phyloP scores from a whole-genome alignment of 2,888 invertebrate species.

The Mellilla xanthometata region DNA sequence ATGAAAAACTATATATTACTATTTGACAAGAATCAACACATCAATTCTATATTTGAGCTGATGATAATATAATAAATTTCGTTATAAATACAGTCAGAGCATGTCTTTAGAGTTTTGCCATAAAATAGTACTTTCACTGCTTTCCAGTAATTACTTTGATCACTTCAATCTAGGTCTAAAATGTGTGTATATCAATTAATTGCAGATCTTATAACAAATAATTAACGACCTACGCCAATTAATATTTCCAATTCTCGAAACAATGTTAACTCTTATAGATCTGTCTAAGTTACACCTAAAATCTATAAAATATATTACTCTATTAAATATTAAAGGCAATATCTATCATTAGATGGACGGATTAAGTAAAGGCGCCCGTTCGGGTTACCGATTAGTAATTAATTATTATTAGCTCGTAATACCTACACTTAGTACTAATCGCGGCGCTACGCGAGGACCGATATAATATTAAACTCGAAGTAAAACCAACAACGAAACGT shows the following conservation, averaged over 20 bases:
- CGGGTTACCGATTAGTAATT: constrained; percentile 80
- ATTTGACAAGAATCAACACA: too few species aligned
- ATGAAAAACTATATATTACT: too few species aligned
- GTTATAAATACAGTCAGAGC: too few species aligned
- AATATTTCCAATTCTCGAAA: constrained; percentile 71
- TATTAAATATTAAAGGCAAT: constrained; percentile 83
- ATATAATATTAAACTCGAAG: constrained; percentile 57
- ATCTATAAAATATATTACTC: constrained; percentile 82
- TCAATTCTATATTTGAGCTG: too few species aligned
- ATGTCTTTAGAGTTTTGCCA: too few species aligned
- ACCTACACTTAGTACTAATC: constrained; percentile 55
- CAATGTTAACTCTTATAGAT: constrained; percentile 64
- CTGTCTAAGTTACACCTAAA: constrained; percentile 69
- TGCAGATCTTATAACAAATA: constrained; percentile 53
- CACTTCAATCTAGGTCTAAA: too few species aligned
- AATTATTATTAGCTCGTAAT: constrained; percentile 74
- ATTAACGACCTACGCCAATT: constrained; percentile 52
- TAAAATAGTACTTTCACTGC: too few species aligned
- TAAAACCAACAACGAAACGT: constrained; percentile 71
- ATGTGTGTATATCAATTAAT: too few species aligned
- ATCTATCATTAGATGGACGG: constrained; percentile 82
- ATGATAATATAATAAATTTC: too few species aligned
- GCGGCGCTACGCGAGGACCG: constrained; percentile 65
- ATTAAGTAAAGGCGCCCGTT: constrained; percentile 80
- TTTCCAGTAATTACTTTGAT: too few species aligned